Conservation (phyloP, 2,888 invertebrate genomes). For the Phanerotoma sp. region DNA sequence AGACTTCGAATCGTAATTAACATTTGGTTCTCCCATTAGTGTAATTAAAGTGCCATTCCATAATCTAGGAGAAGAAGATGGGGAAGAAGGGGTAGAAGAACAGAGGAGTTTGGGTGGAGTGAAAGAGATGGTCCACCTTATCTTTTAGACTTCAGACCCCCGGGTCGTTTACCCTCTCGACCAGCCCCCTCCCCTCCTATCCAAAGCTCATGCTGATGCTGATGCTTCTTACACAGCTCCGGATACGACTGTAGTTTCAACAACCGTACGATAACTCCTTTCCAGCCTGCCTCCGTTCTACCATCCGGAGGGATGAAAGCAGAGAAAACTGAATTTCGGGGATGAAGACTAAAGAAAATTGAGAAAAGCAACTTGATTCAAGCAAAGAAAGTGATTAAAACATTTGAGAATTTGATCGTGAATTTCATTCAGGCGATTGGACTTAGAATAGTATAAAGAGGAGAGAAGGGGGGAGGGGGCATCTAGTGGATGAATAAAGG, state of each 20-base stretch:
- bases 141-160: slow-evolving; percentile 57
- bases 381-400: slow-evolving; percentile 40
- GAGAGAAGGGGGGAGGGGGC: background rate
- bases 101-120: too few species aligned
- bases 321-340: slow-evolving; percentile 30
- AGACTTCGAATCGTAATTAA: slow-evolving; percentile 73
- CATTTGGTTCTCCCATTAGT: slow-evolving; percentile 75
- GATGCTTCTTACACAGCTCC: slow-evolving; percentile 6
- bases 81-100: slow-evolving; percentile 10
- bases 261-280: slow-evolving; percentile 24
- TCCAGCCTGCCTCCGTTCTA: background rate
- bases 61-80: slow-evolving; percentile 59
- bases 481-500: too few species aligned
- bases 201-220: too few species aligned
- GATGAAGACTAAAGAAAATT: slow-evolving; percentile 9
- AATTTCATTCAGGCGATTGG: too few species aligned
- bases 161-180: slow-evolving; percentile 25
- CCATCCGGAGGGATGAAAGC: slow-evolving; percentile 28
- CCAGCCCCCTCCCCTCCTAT: background rate
- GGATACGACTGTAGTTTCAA: slow-evolving; percentile 31
- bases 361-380: background rate
- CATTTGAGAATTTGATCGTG: slow-evolving; percentile 36
- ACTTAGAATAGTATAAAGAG: background rate
- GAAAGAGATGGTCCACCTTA: slow-evolving; percentile 51
- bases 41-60: slow-evolving; percentile 74